Evolutionary conservation across 2,888 invertebrate genomes (phyloP).

Genomic region (Brachylomia viminalis): DNA sequence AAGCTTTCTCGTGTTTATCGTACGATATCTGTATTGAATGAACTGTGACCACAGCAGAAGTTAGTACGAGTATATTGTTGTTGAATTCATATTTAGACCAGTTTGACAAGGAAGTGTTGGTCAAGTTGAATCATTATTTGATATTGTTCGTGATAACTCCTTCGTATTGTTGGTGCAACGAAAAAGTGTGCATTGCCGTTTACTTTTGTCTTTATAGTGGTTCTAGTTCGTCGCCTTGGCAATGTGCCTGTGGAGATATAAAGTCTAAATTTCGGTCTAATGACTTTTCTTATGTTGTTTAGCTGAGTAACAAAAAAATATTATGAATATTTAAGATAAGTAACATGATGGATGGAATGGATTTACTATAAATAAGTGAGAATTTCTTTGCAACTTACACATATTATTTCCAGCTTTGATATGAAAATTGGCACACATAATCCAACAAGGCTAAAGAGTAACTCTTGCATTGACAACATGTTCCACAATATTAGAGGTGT

Average conservation of each 20-base stretch:
- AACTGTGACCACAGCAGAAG: constrained; percentile 33
- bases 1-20: constrained; percentile 50
- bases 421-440: no score
- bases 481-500: no score
- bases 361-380: no score
- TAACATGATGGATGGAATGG: no score
- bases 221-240: constrained; percentile 62
- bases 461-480: no score
- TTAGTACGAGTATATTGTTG: no score
- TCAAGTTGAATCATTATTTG: constrained; percentile 35
- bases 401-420: no score
- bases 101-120: constrained; percentile 36
- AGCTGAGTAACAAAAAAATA: constrained; percentile 10
- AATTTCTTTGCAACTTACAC: no score
- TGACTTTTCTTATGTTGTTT: constrained; percentile 32
- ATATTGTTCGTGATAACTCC: constrained; percentile 17
- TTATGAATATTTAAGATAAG: background rate
- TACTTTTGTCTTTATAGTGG: constrained; percentile 45
- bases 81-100: constrained; percentile 31
- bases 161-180: constrained; percentile 29
- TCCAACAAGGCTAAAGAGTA: no score
- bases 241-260: constrained; percentile 57
- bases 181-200: constrained; percentile 47
- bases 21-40: constrained; percentile 45
- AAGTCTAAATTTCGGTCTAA: constrained; percentile 46